Conservation (phyloP, 2,113 vertebrate species). For the Bubo scandiacus region DNA sequence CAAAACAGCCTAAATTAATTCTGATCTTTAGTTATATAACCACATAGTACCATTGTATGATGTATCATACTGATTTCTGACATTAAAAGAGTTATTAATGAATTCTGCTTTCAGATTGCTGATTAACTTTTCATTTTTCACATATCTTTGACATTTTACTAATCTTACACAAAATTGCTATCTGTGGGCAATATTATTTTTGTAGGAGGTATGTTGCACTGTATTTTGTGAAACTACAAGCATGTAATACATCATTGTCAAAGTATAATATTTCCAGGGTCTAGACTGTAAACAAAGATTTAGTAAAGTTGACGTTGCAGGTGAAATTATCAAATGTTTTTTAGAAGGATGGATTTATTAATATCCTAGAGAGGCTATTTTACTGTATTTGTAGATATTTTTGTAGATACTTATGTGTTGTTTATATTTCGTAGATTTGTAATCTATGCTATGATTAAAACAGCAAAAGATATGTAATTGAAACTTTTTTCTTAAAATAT, state of each 20-base stretch:
- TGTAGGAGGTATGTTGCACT: neutral
- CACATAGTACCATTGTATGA: neutral
- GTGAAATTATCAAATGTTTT: neutral
- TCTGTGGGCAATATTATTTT: neutral
- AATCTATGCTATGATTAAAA: neutral
- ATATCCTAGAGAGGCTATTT: neutral
- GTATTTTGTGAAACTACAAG: neutral
- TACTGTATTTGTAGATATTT: neutral
- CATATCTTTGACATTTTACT: neutral
- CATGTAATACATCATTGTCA: neutral
- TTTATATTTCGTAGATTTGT: neutral
- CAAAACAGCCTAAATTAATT: neutral
- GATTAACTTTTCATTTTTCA: constrained; percentile 20
- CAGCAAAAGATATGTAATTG: neutral
- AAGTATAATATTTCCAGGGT: neutral
- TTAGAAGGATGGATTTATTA: neutral
- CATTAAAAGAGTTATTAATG: neutral
- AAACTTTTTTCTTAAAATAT: neutral
- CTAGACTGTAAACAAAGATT: neutral
- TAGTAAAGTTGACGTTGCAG: neutral
- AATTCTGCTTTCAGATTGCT: constrained; percentile 3
- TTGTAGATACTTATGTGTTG: neutral
- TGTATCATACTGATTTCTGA: neutral
- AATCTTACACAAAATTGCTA: neutral
- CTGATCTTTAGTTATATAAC: neutral